Evolutionary conservation across 2,113 vertebrate species (phyloP), one percentile per base, ranked within the genome.

Genomic region (Sardina pilchardus): DNA sequence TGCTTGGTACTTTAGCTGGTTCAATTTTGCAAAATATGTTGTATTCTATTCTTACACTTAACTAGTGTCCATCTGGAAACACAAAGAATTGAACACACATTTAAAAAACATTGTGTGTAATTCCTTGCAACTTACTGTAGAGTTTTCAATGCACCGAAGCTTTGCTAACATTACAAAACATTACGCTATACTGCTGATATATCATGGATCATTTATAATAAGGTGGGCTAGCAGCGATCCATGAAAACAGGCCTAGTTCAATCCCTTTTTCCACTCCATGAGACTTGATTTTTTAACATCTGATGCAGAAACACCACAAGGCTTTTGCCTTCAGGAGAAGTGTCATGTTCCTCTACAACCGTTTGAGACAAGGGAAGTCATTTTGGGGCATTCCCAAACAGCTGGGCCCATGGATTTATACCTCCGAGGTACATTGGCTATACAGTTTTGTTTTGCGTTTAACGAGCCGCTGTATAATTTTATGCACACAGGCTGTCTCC

Each of bases 381-480:
- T 78, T 78, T 78, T 36, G 26, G 10, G 8, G 4, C 4, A 78
- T 78, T 36, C 30, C 71, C 30, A 78, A 36, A 16, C 34, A 36
- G 12, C 30, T 36, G 14, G 30, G 9, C 71, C 16, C 34, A 36
- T 78, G 39, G 1, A 78, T 36, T 34, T 78, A 12, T 36, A 78
- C 30, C 30, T 78, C 10, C 36, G 30, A 45, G 59, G 81, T 53
- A 59, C 19, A 24, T 59, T 21, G 24, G 19, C 24, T 21, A 88
- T 36, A 59, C 50, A 48, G 67, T 82, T 81, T 85, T 36, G 30
- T 36, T 14, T 12, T 78, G 30, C 16, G n/a, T 36, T 84, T 89
- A 50, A 88, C 44, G 39, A 87, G 71, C 26, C 26, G 34, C 85
- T 14, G 34, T 90, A 85, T 86, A 82, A 47, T 85, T 90, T 86